These are phyloP conservation scores for Psephotus haematonotus DNA, from an alignment of 2,113 vertebrate genomes.

Conservation along the genomic window DNA sequence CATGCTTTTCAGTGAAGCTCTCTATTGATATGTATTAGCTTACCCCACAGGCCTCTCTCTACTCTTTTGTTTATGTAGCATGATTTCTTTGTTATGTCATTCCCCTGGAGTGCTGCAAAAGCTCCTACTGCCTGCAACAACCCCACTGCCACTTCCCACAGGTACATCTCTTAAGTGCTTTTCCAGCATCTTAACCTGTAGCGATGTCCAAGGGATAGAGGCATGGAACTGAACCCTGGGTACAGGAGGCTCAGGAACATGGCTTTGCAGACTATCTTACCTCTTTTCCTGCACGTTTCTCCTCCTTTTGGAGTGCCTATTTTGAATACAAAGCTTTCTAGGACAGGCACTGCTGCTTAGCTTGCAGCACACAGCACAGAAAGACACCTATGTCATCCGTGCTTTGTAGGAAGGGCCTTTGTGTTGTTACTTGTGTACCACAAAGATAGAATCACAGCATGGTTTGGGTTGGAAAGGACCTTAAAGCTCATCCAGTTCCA, in stretches of 20 bases:
- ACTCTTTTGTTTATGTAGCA: not conserved
- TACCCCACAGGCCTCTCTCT: not conserved
- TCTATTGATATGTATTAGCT: not conserved
- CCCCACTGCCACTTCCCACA: not conserved
- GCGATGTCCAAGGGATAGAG: not conserved
- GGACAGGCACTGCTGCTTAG: not conserved
- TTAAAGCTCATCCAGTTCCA: not conserved
- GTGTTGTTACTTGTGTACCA: not conserved
- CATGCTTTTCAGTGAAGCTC: not conserved
- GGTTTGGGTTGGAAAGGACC: not conserved
- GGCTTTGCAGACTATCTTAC: not conserved
- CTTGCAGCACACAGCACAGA: not conserved
- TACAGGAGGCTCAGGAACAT: not conserved
- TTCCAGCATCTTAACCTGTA: not conserved
- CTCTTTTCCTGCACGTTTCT: not conserved
- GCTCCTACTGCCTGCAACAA: not conserved
- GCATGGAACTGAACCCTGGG: not conserved
- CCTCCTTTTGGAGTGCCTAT: not conserved
- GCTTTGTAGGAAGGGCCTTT: not conserved
- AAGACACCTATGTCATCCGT: accelerated
- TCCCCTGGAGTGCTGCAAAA: not conserved
- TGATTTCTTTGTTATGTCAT: not conserved
- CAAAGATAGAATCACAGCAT: not conserved
- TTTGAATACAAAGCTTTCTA: not conserved
- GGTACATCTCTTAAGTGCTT: not conserved